Evolutionary conservation across 2,888 invertebrate species (phyloP), one percentile per base, ranked within the genome.

Genomic region (Conus canariensis): DNA sequence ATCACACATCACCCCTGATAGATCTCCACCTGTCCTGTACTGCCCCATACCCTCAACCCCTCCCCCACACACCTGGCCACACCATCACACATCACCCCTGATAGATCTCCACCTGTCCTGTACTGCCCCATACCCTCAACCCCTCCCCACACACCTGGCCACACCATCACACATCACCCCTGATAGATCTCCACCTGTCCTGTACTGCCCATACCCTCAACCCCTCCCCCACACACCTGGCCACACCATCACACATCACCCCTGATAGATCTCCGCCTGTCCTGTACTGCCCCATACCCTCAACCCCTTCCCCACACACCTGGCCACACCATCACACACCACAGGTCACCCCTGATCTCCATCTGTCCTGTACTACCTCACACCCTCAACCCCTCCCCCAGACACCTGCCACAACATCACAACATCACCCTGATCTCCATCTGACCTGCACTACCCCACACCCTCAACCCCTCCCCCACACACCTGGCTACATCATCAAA

Each of bases 311-410:
- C 96, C 95, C 14, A 90, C 70, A 85, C 85, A 89, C 12, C 89
- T 89, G 70, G 30, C 3, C 9, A 85, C 67, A 67, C 22, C 9
- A 30, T 19, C 10, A 9, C 58, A 83, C 83, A 83, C 70, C 70
- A 16, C 14, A 9, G 9, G 12, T 60, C 60, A 60, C 60, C 9
- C 14, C 60, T 12, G 10, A 9, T 12, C 14, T 14, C 10, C 60
- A 60, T 3, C 60, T 12, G 60, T 60, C 14, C 94, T 93, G 90
- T 96, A 96, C 91, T 96, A 96, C 80, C 96, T 2, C 30, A 30
- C 30, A n/a, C 30, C 30, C 30, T 30, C 30, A 30, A 30, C 90
- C 1, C 30, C 30, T 95, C n/a, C 96, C 95, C 19, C 30, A 30
- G 1, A 30, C 30, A 30, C 30, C 30, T 30, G 30, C 30, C 2